phyloP scores from a whole-genome alignment of 2,888 invertebrate species.

The Hemithea aestivaria region DNA sequence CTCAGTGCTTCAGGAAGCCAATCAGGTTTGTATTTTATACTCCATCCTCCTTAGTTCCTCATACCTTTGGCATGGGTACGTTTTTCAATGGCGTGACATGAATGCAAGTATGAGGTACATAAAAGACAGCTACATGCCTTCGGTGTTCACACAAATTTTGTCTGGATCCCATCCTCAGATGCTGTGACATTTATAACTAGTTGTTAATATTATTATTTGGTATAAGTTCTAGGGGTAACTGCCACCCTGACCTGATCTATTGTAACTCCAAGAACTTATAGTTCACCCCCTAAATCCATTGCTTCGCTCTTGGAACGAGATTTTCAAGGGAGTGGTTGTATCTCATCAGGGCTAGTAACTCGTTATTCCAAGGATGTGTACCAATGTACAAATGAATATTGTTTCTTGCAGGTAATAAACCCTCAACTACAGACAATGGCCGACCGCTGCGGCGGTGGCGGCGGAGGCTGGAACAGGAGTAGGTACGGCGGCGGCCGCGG shows the following conservation, averaged over 20 bases:
- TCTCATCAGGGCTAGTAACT: too few relatives aligned
- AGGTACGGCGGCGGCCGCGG: constrained; percentile 70
- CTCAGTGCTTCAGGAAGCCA: constrained; percentile 93
- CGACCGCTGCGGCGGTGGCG: constrained; percentile 81
- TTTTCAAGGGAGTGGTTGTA: too few relatives aligned
- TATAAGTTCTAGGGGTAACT: background rate
- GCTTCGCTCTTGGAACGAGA: too few relatives aligned
- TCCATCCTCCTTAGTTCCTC: constrained; percentile 62
- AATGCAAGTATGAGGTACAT: constrained; percentile 87
- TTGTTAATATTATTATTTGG: background rate
- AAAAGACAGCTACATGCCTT: constrained; percentile 85
- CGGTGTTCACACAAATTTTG: constrained; percentile 85
- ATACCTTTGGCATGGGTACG: constrained; percentile 88
- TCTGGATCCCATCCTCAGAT: constrained; percentile 89
- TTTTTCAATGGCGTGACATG: constrained; percentile 82
- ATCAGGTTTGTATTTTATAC: constrained; percentile 81
- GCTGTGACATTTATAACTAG: constrained; percentile 70
- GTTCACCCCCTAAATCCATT: too few relatives aligned
- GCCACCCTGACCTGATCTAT: too few relatives aligned
- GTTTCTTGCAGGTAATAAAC: constrained; percentile 83
- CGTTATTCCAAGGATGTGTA: too few relatives aligned
- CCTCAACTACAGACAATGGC: constrained; percentile 91
- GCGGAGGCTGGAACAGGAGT: constrained; percentile 78
- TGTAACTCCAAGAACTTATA: too few relatives aligned
- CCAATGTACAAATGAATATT: too few relatives aligned